These are phyloP conservation scores for Numenius arquata DNA, from an alignment of 2,113 vertebrate species.

Conservation along the genomic window DNA sequence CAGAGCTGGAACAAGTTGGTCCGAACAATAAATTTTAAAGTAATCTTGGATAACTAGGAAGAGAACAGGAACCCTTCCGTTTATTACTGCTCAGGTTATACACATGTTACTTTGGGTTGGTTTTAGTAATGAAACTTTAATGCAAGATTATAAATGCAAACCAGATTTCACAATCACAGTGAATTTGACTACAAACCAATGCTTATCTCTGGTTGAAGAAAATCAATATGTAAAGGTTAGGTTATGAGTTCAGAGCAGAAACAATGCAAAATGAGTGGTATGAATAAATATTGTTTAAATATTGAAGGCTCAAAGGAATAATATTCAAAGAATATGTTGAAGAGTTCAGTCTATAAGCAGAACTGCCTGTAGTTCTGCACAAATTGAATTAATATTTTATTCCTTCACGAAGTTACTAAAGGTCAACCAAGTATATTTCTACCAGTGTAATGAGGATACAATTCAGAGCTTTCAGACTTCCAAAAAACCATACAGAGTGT, in stretches of 20 bases:
- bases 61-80: background rate
- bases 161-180: no score
- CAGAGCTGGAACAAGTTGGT: background rate
- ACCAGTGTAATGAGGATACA: background rate
- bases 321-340: background rate
- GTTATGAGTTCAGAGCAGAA: background rate
- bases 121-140: background rate
- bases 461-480: background rate
- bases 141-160: no score
- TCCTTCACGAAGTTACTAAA: background rate
- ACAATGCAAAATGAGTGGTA: background rate
- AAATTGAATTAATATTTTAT: background rate
- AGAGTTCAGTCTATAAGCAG: background rate
- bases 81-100: background rate
- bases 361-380: background rate
- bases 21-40: background rate
- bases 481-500: rapidly evolving
- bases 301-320: background rate
- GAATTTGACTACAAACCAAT: background rate
- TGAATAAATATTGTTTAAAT: background rate
- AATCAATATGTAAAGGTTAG: background rate
- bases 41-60: background rate
- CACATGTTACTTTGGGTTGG: background rate
- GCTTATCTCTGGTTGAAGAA: background rate
- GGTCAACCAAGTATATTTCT: background rate